phyloP scores from a whole-genome alignment of 2,797 vertebrate species.

The Hirundo rustica region DNA sequence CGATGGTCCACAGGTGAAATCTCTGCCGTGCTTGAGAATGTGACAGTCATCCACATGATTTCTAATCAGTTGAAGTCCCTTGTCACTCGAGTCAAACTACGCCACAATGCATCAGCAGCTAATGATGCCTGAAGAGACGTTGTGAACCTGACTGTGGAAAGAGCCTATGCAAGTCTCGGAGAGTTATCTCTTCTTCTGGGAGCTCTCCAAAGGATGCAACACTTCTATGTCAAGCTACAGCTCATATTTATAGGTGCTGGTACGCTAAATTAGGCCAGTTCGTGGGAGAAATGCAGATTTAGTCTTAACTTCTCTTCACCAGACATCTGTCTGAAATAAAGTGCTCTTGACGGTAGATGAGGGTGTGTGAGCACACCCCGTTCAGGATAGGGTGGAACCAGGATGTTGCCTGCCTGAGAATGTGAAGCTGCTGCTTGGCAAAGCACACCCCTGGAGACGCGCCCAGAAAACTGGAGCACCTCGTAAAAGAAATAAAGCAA shows the following conservation, averaged over 20 bases:
- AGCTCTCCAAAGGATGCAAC: not conserved
- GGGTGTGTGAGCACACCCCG: not conserved
- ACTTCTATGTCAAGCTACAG: not conserved
- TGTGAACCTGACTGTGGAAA: not conserved
- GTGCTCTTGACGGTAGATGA: not conserved
- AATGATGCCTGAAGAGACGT: not conserved
- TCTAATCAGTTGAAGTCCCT: not conserved
- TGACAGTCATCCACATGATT: not conserved
- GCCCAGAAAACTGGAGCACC: not conserved
- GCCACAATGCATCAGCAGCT: not conserved
- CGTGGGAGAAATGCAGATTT: not conserved
- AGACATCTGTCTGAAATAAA: not conserved
- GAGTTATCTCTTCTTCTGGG: not conserved
- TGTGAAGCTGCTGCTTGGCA: not conserved
- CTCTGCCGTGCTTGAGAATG: not conserved
- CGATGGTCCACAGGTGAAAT: not conserved
- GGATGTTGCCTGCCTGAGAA: conserved; percentile 15
- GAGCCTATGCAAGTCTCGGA: accelerated
- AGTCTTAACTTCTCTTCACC: not conserved
- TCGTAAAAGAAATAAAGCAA: conserved; percentile 2
- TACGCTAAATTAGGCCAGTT: not conserved
- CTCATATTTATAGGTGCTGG: accelerated
- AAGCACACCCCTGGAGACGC: not conserved
- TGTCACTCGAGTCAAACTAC: not conserved
- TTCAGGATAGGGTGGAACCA: conserved; percentile 40